Evolutionary conservation across 2,113 vertebrate genomes (phyloP).

Genomic region (Neodon shergylaensis): DNA sequence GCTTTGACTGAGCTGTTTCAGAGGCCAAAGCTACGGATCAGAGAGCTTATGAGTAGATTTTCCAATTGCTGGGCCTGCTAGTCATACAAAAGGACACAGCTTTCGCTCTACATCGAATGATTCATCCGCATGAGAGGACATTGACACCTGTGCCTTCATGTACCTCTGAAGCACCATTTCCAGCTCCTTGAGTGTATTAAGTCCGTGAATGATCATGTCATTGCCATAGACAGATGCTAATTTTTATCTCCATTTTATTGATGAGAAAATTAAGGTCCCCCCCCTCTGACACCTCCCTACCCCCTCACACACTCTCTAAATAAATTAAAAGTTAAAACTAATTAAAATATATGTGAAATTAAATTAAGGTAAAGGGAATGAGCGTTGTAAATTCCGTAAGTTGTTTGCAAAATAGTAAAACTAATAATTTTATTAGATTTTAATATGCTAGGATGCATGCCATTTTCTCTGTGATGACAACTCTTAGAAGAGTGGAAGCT

Average conservation of each 20-base stretch:
- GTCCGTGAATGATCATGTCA: neutral
- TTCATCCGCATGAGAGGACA: neutral
- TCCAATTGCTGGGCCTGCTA: neutral
- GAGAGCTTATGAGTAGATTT: neutral
- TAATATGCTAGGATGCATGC: neutral
- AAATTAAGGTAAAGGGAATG: neutral
- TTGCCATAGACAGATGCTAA: neutral
- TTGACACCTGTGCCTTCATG: neutral
- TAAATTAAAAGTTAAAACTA: neutral
- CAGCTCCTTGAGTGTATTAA: neutral
- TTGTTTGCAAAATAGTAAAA: neutral
- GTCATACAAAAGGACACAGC: no score
- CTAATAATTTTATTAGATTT: neutral
- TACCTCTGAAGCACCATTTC: neutral
- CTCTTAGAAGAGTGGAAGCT: neutral
- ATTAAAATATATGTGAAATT: neutral
- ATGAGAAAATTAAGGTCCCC: neutral
- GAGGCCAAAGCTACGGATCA: neutral
- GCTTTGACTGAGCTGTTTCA: neutral
- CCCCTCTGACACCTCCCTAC: neutral
- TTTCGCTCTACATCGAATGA: neutral
- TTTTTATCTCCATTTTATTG: neutral
- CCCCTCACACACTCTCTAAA: neutral
- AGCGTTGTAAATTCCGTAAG: neutral
- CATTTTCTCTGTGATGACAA: neutral